Percentiles rank a stretch among this genome's conserved stretches.
Conservation (phyloP, 2,797 vertebrate genomes). For the Spizella passerina region DNA sequence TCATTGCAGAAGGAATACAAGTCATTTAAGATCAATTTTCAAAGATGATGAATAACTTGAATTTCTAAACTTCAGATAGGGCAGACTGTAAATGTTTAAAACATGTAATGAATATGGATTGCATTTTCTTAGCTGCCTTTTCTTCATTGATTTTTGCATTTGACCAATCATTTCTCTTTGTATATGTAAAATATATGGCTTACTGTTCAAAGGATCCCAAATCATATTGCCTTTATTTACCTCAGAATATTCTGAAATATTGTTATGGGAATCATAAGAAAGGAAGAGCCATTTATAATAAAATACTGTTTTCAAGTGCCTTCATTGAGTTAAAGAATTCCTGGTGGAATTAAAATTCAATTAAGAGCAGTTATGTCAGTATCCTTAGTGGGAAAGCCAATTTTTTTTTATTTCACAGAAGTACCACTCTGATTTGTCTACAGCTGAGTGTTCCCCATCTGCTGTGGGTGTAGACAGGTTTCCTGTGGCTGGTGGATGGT, state of each 20-base stretch:
- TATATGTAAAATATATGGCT: slow-evolving; percentile 3
- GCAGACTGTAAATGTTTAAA: slow-evolving; percentile 14
- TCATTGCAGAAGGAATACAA: not conserved
- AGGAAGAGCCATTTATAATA: not conserved
- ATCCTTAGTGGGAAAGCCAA: not conserved
- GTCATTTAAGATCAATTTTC: not conserved
- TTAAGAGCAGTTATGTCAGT: not conserved
- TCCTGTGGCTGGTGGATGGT: not conserved
- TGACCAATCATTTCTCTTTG: not conserved
- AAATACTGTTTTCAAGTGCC: not conserved
- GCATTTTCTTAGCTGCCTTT: slow-evolving; percentile 20
- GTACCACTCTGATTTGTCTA: not conserved
- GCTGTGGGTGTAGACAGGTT: not conserved
- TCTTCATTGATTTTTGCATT: slow-evolving; percentile 39
- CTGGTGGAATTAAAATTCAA: not conserved
- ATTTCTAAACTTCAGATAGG: not conserved
- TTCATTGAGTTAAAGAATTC: slow-evolving; percentile 2
- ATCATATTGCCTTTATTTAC: slow-evolving; percentile 24
- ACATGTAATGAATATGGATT: slow-evolving; percentile 35
- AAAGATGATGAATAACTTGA: not conserved
- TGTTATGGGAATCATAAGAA: not conserved
- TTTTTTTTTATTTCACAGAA: not conserved
- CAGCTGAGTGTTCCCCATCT: not conserved
- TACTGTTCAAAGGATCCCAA: slow-evolving; percentile 1
- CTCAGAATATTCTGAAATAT: not conserved